phyloP scores from a whole-genome alignment of 1,140 invertebrate species.

The Cydia amplana region DNA sequence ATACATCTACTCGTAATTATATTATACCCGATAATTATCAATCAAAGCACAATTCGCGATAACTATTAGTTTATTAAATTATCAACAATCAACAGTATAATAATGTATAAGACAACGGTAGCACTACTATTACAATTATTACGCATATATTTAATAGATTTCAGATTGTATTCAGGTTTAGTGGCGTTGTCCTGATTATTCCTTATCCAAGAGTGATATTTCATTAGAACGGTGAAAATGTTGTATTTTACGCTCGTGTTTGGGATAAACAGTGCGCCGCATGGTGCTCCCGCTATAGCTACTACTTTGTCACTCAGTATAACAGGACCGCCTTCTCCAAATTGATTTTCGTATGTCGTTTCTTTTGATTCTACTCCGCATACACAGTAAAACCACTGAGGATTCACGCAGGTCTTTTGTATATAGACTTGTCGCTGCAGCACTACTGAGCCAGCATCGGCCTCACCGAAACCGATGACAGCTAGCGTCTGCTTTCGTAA shows the following conservation, averaged over 20 bases:
- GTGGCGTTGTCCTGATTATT: slow-evolving; percentile 33
- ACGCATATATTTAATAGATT: neutral
- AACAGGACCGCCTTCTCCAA: slow-evolving; percentile 60
- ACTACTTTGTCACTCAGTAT: slow-evolving; percentile 49
- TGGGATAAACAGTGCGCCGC: slow-evolving; percentile 44
- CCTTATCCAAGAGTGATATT: slow-evolving; percentile 57
- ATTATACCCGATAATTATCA: slow-evolving; percentile 5
- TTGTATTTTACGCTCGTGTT: slow-evolving; percentile 46
- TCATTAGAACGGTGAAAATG: slow-evolving; percentile 57
- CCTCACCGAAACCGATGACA: slow-evolving; percentile 51
- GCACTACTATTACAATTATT: neutral
- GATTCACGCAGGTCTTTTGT: slow-evolving; percentile 55
- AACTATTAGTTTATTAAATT: slow-evolving; percentile 23
- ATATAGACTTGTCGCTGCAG: slow-evolving; percentile 54
- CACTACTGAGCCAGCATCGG: slow-evolving; percentile 38
- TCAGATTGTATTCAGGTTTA: neutral
- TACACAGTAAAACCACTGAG: slow-evolving; percentile 64
- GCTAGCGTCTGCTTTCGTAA: slow-evolving; percentile 48
- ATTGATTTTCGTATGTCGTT: slow-evolving; percentile 44
- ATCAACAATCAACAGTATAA: neutral
- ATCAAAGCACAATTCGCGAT: neutral
- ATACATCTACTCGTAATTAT: neutral
- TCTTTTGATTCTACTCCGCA: slow-evolving; percentile 54
- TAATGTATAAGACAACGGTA: neutral
- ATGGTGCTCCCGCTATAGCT: slow-evolving; percentile 48